Conservation (phyloP, 2,888 invertebrate genomes). For the Zele albiditarsus region DNA sequence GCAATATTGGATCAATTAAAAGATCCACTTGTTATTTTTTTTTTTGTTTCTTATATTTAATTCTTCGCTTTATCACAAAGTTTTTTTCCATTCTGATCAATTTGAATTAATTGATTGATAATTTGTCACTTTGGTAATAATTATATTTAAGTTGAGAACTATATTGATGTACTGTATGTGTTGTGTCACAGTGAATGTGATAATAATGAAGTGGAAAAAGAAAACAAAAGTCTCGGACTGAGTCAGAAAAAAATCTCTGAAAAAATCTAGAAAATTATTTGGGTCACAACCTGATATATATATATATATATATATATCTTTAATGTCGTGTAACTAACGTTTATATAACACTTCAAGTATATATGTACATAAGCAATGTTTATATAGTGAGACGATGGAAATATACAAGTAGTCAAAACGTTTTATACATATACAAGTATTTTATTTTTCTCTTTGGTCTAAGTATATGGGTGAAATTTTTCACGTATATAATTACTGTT, state of each 20-base stretch:
- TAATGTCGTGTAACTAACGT: constrained; percentile 52
- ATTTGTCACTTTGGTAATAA: background rate
- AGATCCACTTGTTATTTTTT: background rate
- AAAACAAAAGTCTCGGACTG: background rate
- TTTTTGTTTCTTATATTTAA: background rate
- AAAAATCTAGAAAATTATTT: constrained; percentile 57
- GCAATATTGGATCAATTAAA: background rate
- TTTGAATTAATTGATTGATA: constrained; percentile 12
- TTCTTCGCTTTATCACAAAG: background rate
- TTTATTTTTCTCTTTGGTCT: background rate
- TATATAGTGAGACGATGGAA: constrained; percentile 54
- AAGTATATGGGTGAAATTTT: no score
- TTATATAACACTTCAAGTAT: constrained; percentile 47
- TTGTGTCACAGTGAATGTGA: background rate
- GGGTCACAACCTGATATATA: constrained; percentile 62
- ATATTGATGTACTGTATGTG: background rate
- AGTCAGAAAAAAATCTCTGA: background rate
- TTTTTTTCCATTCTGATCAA: constrained; percentile 7
- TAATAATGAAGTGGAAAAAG: background rate
- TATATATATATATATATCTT: constrained; percentile 61
- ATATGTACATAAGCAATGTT: constrained; percentile 35
- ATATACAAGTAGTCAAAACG: constrained; percentile 46
- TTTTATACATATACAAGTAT: background rate
- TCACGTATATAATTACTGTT: no score
- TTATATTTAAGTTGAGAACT: background rate